These are phyloP conservation scores for Drosophila tanythrix DNA, from an alignment of 2,888 invertebrate species.

Conservation along the genomic window DNA sequence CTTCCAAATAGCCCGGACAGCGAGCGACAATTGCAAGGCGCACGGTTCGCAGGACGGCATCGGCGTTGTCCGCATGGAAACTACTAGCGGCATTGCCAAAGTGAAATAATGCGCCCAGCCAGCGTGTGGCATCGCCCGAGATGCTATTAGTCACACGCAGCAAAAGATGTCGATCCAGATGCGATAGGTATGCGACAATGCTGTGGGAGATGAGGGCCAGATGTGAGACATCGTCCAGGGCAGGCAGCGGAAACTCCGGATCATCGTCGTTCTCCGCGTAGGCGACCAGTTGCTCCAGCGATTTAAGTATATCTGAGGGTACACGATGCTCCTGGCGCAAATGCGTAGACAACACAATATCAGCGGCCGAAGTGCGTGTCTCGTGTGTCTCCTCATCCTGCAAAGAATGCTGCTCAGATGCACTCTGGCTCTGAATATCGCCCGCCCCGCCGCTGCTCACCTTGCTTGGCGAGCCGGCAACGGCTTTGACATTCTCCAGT, in stretches of 20 bases:
- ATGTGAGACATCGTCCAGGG: constrained; percentile 87
- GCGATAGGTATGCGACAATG: constrained; percentile 94
- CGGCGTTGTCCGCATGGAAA: constrained; percentile 94
- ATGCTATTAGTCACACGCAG: constrained; percentile 92
- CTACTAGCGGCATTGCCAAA: constrained; percentile 93
- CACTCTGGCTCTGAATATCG: constrained; percentile 7
- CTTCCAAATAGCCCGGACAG: constrained; percentile 84
- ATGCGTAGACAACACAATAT: constrained; percentile 51
- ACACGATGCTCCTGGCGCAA: constrained; percentile 86
- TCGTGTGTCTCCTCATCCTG: constrained; percentile 7
- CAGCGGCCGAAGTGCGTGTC: constrained; percentile 19
- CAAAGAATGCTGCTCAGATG: constrained; percentile 2
- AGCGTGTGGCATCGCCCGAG: constrained; percentile 93
- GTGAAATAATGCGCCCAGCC: constrained; percentile 95
- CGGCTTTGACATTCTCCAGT: constrained; percentile 87
- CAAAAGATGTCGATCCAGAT: constrained; percentile 91
- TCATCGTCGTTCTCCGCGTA: constrained; percentile 88
- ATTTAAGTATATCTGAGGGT: constrained; percentile 85
- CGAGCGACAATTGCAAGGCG: constrained; percentile 84
- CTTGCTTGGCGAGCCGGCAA: constrained; percentile 55
- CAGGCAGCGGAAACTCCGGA: constrained; percentile 86
- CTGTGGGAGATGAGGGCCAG: constrained; percentile 93
- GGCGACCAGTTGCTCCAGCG: constrained; percentile 88
- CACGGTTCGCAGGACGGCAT: constrained; percentile 91
- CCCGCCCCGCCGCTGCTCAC: constrained; percentile 13